A percentile compares a stretch with the other conserved stretches of the same genome.
phyloP scores from a whole-genome alignment of 1,140 invertebrate species.

The Nasonia giraulti region DNA sequence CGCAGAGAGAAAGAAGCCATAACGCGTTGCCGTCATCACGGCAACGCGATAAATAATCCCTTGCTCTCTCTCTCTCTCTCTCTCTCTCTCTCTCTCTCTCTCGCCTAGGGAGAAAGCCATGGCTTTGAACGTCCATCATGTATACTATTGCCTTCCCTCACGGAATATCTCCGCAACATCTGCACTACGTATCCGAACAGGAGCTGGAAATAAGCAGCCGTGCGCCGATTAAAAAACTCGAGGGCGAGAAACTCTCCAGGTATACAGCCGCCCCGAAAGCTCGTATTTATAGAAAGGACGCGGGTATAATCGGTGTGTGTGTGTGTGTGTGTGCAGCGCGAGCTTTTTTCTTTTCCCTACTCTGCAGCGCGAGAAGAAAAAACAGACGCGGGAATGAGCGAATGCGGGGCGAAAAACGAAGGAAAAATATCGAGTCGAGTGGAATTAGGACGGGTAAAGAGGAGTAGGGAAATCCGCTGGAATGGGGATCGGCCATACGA shows the following conservation, averaged over 20 bases:
- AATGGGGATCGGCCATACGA: neutral
- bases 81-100: no score
- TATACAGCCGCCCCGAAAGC: neutral
- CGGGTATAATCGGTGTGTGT: neutral
- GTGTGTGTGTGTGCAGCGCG: no score
- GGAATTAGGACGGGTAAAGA: neutral
- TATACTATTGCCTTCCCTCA: neutral
- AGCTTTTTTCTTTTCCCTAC: no score
- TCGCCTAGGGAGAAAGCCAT: no score
- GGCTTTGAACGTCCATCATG: neutral
- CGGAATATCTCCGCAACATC: slow-evolving; percentile 2
- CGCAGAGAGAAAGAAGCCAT: neutral
- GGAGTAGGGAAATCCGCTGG: neutral
- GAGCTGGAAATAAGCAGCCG: neutral
- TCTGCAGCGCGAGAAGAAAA: neutral
- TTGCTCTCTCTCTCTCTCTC: no score
- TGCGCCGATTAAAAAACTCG: slow-evolving; percentile 7
- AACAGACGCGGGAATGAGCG: neutral
- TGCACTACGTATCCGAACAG: neutral
- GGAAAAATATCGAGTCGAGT: neutral
- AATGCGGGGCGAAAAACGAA: neutral
- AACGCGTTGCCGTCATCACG: neutral
- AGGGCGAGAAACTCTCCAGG: neutral
- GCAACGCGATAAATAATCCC: slow-evolving; percentile 32
- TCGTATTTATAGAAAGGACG: slow-evolving; percentile 1